These are phyloP conservation scores for Percopsis omiscomaycus DNA, from an alignment of 2,797 vertebrate genomes.

Conservation along the genomic window DNA sequence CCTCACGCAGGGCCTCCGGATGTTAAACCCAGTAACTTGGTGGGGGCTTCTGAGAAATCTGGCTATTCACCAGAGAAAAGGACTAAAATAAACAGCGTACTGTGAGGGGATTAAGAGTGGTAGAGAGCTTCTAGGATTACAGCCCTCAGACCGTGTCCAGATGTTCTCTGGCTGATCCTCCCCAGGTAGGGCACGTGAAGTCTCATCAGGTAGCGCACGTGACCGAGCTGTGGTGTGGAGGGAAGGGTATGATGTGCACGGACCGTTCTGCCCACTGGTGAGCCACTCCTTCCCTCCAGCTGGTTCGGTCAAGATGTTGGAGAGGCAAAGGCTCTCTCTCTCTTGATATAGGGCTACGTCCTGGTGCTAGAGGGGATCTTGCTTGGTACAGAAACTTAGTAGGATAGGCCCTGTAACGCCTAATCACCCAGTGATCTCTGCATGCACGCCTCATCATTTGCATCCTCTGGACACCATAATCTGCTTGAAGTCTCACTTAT, in stretches of 20 bases:
- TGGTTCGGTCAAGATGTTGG: constrained; percentile 34
- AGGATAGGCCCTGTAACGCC: background rate
- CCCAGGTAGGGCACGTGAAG: constrained; percentile 59
- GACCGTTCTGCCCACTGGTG: constrained; percentile 30
- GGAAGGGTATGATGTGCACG: constrained; percentile 12
- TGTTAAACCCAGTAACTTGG: constrained; percentile 49
- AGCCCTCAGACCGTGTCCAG: constrained; percentile 68
- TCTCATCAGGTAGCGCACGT: constrained; percentile 13
- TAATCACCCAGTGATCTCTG: background rate
- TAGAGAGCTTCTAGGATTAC: constrained; percentile 66
- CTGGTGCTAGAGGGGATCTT: background rate
- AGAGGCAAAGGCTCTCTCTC: constrained; percentile 6
- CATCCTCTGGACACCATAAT: constrained; percentile 2
- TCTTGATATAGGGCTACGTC: background rate
- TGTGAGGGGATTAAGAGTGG: constrained; percentile 63
- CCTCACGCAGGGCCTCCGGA: constrained; percentile 33
- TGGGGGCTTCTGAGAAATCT: constrained; percentile 61
- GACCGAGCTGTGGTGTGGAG: constrained; percentile 30
- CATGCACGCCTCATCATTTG: constrained; percentile 1
- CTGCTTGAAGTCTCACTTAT: constrained; percentile 9
- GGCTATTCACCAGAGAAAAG: constrained; percentile 59
- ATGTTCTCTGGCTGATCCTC: constrained; percentile 61
- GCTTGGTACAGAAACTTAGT: no score
- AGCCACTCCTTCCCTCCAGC: constrained; percentile 31
- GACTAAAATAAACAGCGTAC: constrained; percentile 69